phyloP scores from a whole-genome alignment of 2,113 vertebrate genomes.

The Serilophus lunatus region DNA sequence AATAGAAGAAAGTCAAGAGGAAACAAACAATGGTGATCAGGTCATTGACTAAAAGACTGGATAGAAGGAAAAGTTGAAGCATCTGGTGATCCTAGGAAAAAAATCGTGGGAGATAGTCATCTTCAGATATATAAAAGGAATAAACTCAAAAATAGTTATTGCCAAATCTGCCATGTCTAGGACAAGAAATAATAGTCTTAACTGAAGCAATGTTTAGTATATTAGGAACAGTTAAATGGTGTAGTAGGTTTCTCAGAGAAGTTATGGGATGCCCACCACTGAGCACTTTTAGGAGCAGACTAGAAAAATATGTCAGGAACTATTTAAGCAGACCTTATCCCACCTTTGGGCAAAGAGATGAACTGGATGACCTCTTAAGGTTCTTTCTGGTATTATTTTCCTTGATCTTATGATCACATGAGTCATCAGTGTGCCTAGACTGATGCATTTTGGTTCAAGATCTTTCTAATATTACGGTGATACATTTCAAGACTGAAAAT shows the following conservation, averaged over 20 bases:
- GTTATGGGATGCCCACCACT: background rate
- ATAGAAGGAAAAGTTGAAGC: background rate
- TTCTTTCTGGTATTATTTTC: background rate
- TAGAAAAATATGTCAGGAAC: background rate
- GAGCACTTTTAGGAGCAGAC: background rate
- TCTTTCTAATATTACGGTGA: background rate
- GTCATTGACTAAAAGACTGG: background rate
- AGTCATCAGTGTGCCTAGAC: background rate
- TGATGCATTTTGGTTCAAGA: background rate
- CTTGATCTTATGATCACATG: background rate
- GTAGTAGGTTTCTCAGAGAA: background rate
- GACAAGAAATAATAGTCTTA: background rate
- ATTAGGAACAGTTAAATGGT: background rate
- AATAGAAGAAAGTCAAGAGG: background rate
- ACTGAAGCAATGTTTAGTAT: background rate
- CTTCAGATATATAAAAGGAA: background rate
- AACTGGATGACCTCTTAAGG: background rate
- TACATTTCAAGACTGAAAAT: background rate
- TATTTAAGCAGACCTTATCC: background rate
- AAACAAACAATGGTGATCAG: background rate
- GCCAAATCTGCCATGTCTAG: background rate
- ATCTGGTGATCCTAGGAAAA: background rate
- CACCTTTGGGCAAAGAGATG: background rate
- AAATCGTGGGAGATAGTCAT: background rate
- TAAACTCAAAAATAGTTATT: background rate